phyloP scores from a whole-genome alignment of 2,113 vertebrate species.

The Acanthochromis polyacanthus region DNA sequence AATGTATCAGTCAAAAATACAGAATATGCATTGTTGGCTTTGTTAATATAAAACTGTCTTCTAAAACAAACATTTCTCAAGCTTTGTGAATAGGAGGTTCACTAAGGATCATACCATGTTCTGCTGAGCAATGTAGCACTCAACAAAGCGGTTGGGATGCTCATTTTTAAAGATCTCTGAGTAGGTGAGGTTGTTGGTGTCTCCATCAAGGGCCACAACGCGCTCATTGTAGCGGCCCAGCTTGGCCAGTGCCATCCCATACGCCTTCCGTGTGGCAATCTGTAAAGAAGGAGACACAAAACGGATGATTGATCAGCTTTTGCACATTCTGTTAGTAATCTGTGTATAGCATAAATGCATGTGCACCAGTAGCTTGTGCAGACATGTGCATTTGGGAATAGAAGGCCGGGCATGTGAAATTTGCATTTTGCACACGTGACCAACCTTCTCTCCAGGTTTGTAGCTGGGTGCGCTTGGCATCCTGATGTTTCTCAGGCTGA shows the following conservation, averaged over 20 bases:
- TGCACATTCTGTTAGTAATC: not conserved
- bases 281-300: slow-evolving; percentile 54
- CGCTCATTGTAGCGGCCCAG: slow-evolving; percentile 91
- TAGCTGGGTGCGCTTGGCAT: slow-evolving; percentile 93
- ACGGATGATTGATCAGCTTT: not conserved
- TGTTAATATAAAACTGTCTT: not conserved
- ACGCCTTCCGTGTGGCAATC: slow-evolving; percentile 95
- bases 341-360: not conserved
- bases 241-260: slow-evolving; percentile 91
- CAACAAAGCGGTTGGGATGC: slow-evolving; percentile 92
- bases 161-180: slow-evolving; percentile 95
- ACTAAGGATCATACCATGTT: slow-evolving; percentile 89
- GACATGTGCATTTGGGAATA: not conserved
- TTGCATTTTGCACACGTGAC: not conserved
- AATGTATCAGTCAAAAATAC: not conserved
- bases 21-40: not conserved
- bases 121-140: slow-evolving; percentile 96
- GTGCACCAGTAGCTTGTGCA: not conserved
- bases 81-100: not conserved
- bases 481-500: slow-evolving; percentile 91
- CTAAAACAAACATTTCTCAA: not conserved
- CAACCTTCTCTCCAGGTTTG: slow-evolving; percentile 95
- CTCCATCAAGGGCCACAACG: slow-evolving; percentile 92
- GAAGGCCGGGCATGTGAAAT: not conserved
- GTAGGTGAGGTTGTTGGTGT: slow-evolving; percentile 96